phyloP scores from a whole-genome alignment of 2,113 vertebrate genomes.

The Nycticryphes semicollaris region DNA sequence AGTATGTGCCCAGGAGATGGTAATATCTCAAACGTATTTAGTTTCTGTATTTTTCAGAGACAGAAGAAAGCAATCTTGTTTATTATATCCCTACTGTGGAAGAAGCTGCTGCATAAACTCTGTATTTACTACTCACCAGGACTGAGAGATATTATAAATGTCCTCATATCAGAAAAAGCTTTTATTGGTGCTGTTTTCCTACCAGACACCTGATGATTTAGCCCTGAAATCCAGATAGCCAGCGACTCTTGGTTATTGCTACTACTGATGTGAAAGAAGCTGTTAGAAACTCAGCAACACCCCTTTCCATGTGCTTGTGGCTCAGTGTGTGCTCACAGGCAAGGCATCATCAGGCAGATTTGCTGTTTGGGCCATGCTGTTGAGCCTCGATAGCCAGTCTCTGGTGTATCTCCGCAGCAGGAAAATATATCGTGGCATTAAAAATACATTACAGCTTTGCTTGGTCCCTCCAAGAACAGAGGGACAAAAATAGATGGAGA shows the following conservation, averaged over 20 bases:
- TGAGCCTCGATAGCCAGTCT: background rate
- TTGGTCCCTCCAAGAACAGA: background rate
- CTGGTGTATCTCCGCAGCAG: background rate
- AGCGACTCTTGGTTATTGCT: background rate
- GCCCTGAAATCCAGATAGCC: background rate
- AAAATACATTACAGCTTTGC: background rate
- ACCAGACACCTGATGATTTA: background rate
- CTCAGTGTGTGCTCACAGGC: background rate
- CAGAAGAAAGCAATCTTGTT: background rate
- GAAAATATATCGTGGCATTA: background rate
- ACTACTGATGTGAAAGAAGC: background rate
- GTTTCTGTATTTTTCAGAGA: background rate
- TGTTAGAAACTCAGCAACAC: background rate
- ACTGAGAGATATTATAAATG: background rate
- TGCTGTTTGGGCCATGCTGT: background rate
- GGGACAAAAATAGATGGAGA: background rate
- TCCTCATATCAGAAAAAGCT: background rate
- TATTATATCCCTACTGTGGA: background rate
- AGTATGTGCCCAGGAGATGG: background rate
- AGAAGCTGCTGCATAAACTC: background rate
- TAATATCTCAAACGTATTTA: background rate
- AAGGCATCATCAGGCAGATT: background rate
- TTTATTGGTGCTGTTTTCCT: background rate
- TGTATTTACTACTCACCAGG: background rate
- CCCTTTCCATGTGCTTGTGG: background rate